Evolutionary conservation across 2,888 invertebrate species (phyloP).

Genomic region (Fissipunctia ypsillon): DNA sequence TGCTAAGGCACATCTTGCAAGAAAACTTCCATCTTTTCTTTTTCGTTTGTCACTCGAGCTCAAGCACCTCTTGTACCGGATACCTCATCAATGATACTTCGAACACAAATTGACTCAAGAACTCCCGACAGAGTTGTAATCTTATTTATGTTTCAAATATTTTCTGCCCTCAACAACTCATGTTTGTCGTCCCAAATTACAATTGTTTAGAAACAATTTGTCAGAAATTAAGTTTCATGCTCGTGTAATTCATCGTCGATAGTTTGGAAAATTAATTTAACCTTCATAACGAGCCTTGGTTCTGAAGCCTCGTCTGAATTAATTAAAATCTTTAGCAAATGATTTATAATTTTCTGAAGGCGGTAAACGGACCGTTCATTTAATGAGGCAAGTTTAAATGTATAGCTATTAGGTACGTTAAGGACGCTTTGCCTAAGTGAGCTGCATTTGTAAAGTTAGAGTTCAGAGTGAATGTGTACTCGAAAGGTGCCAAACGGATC

Average conservation of each 20-base stretch:
- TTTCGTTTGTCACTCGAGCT: slow-evolving; percentile 12
- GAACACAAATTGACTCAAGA: slow-evolving; percentile 40
- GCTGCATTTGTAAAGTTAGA: slow-evolving; percentile 47
- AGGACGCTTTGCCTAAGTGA: slow-evolving; percentile 34
- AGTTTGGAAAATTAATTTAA: slow-evolving; percentile 62
- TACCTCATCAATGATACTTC: slow-evolving; percentile 57
- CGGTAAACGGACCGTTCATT: slow-evolving; percentile 45
- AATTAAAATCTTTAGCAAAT: slow-evolving; percentile 60
- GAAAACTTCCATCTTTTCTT: slow-evolving; percentile 21
- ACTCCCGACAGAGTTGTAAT: slow-evolving; percentile 30
- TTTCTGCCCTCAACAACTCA: slow-evolving; percentile 30
- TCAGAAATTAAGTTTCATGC: slow-evolving; percentile 46
- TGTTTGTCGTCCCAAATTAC: slow-evolving; percentile 43
- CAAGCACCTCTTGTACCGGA: slow-evolving; percentile 46
- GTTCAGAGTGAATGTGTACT: slow-evolving; percentile 1
- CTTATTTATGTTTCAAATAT: slow-evolving; percentile 38
- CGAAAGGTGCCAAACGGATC: too few relatives aligned
- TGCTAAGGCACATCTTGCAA: background rate
- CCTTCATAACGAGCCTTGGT: slow-evolving; percentile 44
- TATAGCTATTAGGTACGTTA: slow-evolving; percentile 37
- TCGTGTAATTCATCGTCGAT: slow-evolving; percentile 46
- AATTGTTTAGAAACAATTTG: slow-evolving; percentile 48
- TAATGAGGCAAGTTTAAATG: slow-evolving; percentile 58
- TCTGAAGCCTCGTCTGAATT: slow-evolving; percentile 48
- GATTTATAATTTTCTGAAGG: slow-evolving; percentile 57